A percentile compares a stretch with the other conserved stretches of the same genome.
phyloP scores from a whole-genome alignment of 1,140 invertebrate genomes.

The Leptonema lineaticorne region DNA sequence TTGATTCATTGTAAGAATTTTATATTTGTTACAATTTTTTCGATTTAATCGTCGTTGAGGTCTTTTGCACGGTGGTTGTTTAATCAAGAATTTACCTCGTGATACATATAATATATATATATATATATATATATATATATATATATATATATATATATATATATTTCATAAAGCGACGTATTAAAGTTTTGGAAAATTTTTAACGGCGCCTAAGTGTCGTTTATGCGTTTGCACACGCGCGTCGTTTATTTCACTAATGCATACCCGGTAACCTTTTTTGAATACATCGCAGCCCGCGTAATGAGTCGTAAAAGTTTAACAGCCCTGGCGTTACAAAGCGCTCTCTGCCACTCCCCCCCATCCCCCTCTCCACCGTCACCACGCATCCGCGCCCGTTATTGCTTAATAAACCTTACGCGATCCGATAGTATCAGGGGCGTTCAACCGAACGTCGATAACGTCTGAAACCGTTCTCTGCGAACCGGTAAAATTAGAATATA shows the following conservation, averaged over 20 bases:
- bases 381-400: slow-evolving; percentile 10
- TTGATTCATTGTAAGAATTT: too few species aligned
- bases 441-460: background rate
- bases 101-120: too few species aligned
- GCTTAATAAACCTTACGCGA: slow-evolving; percentile 12
- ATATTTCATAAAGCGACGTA: too few species aligned
- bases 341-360: too few species aligned
- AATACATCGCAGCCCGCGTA: background rate
- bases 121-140: too few species aligned
- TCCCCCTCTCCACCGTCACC: too few species aligned
- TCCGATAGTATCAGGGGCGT: background rate
- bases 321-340: too few species aligned
- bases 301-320: slow-evolving; percentile 20
- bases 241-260: background rate
- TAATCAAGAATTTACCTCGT: too few species aligned
- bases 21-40: too few species aligned
- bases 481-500: background rate
- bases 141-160: too few species aligned
- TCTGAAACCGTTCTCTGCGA: background rate
- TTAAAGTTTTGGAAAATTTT: background rate
- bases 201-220: background rate
- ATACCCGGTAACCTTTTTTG: background rate
- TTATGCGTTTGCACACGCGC: background rate
- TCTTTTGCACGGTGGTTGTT: too few species aligned
- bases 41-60: too few species aligned